Percentiles rank a stretch among this genome's conserved stretches.
Conservation (phyloP, 2,113 vertebrate genomes). For the Podilymbus podiceps region DNA sequence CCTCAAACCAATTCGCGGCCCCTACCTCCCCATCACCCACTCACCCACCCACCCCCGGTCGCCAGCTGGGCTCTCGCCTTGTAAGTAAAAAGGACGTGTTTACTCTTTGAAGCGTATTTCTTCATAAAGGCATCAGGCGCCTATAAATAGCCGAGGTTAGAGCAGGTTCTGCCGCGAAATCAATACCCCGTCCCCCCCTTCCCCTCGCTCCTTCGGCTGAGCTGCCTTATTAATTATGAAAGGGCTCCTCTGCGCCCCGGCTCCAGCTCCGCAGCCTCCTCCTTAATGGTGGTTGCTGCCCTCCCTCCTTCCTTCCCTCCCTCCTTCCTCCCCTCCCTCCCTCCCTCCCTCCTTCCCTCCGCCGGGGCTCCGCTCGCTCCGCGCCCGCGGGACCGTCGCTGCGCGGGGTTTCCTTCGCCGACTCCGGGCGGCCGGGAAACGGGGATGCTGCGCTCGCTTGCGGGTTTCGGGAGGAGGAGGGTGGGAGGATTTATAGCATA, state of each 20-base stretch:
- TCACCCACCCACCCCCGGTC: neutral
- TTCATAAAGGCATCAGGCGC: conserved; percentile 44
- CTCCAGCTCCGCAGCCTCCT: conserved; percentile 32
- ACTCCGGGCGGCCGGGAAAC: too few species aligned
- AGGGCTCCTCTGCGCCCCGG: conserved; percentile 57
- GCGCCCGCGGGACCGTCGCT: neutral
- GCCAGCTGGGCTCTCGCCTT: neutral
- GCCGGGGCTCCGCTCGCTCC: neutral
- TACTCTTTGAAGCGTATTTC: conserved; percentile 53
- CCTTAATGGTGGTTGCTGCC: conserved; percentile 62
- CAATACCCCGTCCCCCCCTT: conserved; percentile 57
- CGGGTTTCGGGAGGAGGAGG: too few species aligned
- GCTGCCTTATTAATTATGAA: conserved; percentile 81
- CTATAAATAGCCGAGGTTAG: conserved; percentile 73
- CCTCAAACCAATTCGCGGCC: neutral
- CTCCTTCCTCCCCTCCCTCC: too few species aligned
- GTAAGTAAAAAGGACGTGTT: neutral
- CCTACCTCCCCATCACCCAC: neutral
- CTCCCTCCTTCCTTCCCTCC: too few species aligned
- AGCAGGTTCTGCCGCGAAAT: conserved; percentile 65
- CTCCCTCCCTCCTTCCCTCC: too few species aligned
- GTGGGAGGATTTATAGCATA: too few species aligned
- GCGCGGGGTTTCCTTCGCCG: too few species aligned
- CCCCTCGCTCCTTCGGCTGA: conserved; percentile 61
- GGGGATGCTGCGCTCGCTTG: too few species aligned